Percentiles rank a stretch among this genome's conserved stretches.
phyloP scores from a whole-genome alignment of 2,888 invertebrate genomes.

The Polymixis flavicincta region DNA sequence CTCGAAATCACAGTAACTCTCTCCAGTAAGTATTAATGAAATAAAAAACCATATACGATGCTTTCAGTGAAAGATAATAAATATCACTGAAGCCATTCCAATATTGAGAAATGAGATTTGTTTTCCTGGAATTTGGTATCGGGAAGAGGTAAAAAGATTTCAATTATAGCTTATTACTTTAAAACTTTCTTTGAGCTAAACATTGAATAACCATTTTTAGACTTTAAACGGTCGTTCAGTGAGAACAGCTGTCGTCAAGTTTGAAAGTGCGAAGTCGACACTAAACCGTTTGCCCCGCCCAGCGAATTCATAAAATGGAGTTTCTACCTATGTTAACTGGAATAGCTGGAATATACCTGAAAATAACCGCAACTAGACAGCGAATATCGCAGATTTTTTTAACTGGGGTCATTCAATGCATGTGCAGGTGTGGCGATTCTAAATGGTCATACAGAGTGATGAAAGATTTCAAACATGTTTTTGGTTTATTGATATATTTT shows the following conservation, averaged over 20 bases:
- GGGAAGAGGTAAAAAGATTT: constrained; percentile 25
- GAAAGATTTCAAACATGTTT: constrained; percentile 1
- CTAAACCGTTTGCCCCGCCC: constrained; percentile 64
- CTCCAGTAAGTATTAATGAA: constrained; percentile 3
- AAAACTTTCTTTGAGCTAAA: constrained; percentile 53
- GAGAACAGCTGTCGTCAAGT: constrained; percentile 76
- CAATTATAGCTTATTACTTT: constrained; percentile 21
- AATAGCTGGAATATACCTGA: constrained; percentile 58
- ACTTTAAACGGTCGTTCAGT: constrained; percentile 75
- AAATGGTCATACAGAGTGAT: constrained; percentile 2
- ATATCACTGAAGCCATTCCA: constrained; percentile 26
- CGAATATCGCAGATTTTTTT: not conserved
- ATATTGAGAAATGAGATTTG: constrained; percentile 26
- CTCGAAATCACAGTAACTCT: too few species aligned
- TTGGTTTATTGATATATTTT: not conserved
- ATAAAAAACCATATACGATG: not conserved
- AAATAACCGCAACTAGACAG: constrained; percentile 17
- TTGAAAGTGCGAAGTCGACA: constrained; percentile 71
- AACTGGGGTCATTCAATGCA: not conserved
- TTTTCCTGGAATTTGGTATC: constrained; percentile 19
- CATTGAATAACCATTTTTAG: constrained; percentile 69
- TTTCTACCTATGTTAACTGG: constrained; percentile 70
- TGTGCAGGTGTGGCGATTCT: constrained; percentile 19
- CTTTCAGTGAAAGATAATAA: constrained; percentile 1
- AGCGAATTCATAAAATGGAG: constrained; percentile 74